A percentile compares a stretch with the other conserved stretches of the same genome.
Evolutionary conservation across 2,888 invertebrate species (phyloP).

Genomic region (Pinctada fucata): DNA sequence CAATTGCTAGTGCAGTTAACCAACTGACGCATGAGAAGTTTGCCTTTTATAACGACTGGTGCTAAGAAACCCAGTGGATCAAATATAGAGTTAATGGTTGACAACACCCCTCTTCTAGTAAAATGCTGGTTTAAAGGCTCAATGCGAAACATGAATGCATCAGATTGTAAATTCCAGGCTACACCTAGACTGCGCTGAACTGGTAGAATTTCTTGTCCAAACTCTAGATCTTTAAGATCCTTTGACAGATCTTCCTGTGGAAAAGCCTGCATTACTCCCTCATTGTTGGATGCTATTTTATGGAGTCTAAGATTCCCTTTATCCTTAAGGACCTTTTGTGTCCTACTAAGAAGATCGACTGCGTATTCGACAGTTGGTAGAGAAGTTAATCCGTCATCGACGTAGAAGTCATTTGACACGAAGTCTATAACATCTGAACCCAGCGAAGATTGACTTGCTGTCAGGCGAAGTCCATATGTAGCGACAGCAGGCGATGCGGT

Average conservation of each 20-base stretch:
- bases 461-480: constrained; percentile 41
- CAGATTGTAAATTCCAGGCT: constrained; percentile 45
- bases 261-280: constrained; percentile 44
- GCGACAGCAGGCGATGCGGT: constrained; percentile 44
- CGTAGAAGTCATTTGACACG: constrained; percentile 46
- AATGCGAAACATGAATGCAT: constrained; percentile 39
- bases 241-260: constrained; percentile 43
- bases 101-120: constrained; percentile 46
- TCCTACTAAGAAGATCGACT: constrained; percentile 36
- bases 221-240: constrained; percentile 41
- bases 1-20: constrained; percentile 40
- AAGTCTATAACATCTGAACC: constrained; percentile 28
- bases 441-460: constrained; percentile 13
- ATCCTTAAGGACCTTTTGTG: constrained; percentile 31
- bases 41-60: constrained; percentile 46
- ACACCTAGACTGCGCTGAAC: constrained; percentile 41
- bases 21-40: constrained; percentile 39
- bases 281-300: constrained; percentile 48
- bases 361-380: constrained; percentile 26
- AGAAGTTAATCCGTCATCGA: constrained; percentile 48
- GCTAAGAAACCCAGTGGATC: constrained; percentile 53
- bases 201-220: constrained; percentile 33
- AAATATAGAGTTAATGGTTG: constrained; percentile 49
- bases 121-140: constrained; percentile 30
- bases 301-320: constrained; percentile 46